These are phyloP conservation scores for Sus scrofa DNA, from an alignment of 2,113 vertebrate species.

Conservation along the genomic window T2T-Sscrofa CM000823.6:9552501-9553000, in stretches of 20 bases:
- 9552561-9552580: not conserved
- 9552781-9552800: not conserved
- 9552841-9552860: not conserved
- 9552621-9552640: not conserved
- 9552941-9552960: not conserved
- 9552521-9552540: not conserved
- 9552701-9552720: not conserved
- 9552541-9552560: not conserved
- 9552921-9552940: not conserved
- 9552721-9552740: not conserved
- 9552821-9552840: not conserved
- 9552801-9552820: not conserved
- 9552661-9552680: not conserved
- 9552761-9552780: not conserved
- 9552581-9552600: not conserved
- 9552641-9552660: not conserved
- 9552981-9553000: not conserved
- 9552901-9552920: not conserved
- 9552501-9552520: not conserved
- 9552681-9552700: not conserved
- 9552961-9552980: slow-evolving; percentile 7
- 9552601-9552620: not conserved
- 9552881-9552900: too few species aligned
- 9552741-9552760: not conserved
- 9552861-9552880: not conserved